phyloP scores from a whole-genome alignment of 2,888 invertebrate genomes.

The Watsonalla cultraria region DNA sequence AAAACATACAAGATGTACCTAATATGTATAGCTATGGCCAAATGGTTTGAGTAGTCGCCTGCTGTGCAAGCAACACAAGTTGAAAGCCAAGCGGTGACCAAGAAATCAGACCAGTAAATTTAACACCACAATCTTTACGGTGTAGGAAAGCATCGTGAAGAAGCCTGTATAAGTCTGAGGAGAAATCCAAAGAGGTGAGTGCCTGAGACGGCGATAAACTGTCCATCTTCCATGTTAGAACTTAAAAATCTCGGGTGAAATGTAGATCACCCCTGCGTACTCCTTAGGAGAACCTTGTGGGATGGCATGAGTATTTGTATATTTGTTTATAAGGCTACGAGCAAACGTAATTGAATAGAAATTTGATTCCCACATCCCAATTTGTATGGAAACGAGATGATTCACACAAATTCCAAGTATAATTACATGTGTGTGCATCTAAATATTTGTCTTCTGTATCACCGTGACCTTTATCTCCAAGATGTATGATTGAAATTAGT shows the following conservation, averaged over 20 bases:
- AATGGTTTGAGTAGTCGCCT: too few relatives aligned
- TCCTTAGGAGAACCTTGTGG: too few relatives aligned
- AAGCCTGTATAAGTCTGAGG: too few relatives aligned
- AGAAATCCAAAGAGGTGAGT: too few relatives aligned
- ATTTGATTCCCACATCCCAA: constrained; percentile 62
- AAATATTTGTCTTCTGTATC: constrained; percentile 21
- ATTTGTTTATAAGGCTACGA: constrained; percentile 49
- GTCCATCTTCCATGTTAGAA: too few relatives aligned
- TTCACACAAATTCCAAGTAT: constrained; percentile 55
- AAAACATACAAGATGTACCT: neutral
- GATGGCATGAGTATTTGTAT: constrained; percentile 22
- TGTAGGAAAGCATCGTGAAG: too few relatives aligned
- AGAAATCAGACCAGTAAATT: too few relatives aligned
- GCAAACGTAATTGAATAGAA: constrained; percentile 67
- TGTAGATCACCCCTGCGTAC: too few relatives aligned
- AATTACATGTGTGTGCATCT: constrained; percentile 55
- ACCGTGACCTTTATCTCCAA: constrained; percentile 36
- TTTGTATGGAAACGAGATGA: constrained; percentile 64
- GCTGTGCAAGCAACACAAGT: too few relatives aligned
- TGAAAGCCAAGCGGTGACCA: neutral
- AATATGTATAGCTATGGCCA: too few relatives aligned
- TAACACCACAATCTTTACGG: constrained; percentile 17
- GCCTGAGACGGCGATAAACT: too few relatives aligned
- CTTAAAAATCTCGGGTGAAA: too few relatives aligned
- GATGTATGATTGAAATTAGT: constrained; percentile 40